Evolutionary conservation across 2,888 invertebrate species (phyloP).

Genomic region (Incurvaria masculella): DNA sequence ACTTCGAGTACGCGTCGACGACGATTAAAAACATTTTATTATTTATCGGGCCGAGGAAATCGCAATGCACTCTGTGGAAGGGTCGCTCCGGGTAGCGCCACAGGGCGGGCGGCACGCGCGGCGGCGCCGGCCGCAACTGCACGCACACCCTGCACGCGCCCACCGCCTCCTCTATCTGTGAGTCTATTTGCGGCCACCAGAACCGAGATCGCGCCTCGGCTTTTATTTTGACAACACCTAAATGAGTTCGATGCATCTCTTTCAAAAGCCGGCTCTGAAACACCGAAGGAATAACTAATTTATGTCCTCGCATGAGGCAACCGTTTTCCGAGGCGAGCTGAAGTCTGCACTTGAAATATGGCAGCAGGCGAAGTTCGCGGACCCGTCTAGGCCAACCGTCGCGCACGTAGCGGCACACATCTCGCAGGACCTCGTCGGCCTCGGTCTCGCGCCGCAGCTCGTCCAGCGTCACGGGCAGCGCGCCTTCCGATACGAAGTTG

Average conservation of each 20-base stretch:
- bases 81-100: no score
- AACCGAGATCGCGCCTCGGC: slow-evolving; percentile 18
- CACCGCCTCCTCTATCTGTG: slow-evolving; percentile 7
- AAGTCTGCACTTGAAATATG: slow-evolving; percentile 10
- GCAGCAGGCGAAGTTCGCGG: slow-evolving; percentile 8
- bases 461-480: slow-evolving; percentile 11
- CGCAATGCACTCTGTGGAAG: no score
- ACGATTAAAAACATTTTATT: no score
- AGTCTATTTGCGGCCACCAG: slow-evolving; percentile 19
- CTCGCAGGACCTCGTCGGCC: slow-evolving; percentile 8
- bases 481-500: slow-evolving; percentile 12
- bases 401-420: slow-evolving; percentile 7
- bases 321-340: slow-evolving; percentile 18
- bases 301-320: slow-evolving; percentile 17
- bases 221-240: slow-evolving; percentile 20
- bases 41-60: no score
- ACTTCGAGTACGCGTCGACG: slow-evolving; percentile 7
- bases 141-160: slow-evolving; percentile 5
- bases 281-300: slow-evolving; percentile 15
- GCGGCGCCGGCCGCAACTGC: slow-evolving; percentile 5
- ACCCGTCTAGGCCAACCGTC: slow-evolving; percentile 16
- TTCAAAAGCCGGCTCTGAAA: slow-evolving; percentile 9
- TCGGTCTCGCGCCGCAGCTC: slow-evolving; percentile 10
- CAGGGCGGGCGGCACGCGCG: slow-evolving; percentile 8
- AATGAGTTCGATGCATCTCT: slow-evolving; percentile 16